Base-by-base conservation (phyloP, 2,797 vertebrate genomes). In the Eulemur coronatus region DNA sequence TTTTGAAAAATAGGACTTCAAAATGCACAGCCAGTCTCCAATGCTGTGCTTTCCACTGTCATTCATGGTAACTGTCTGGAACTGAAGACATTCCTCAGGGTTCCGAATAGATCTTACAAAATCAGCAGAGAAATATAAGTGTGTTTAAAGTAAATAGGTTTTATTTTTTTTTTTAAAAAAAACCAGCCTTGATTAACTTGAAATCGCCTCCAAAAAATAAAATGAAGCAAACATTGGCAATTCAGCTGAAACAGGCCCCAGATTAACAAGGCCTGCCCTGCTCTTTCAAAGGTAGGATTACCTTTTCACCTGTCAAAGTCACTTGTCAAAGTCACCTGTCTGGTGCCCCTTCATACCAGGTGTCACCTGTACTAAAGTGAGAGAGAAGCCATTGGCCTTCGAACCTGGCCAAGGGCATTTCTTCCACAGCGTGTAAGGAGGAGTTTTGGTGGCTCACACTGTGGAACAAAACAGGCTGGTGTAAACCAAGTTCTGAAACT, bases 11-110 rank as follows among this genome's bases (percentile, higher is more conserved):
- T 0, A 33, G 41, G 2, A 5, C 3, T 33, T 70, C 35, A 15
- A 20, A 30, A 4, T 14, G 22, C 22, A 52, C 4, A 30, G 28
- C 61, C 24, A 22, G 2, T 3, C 65, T 57, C 41, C 73, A 18
- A 15, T 10, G 13, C 24, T 1, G 1, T 2, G 3, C 18, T 30
- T n/a, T 28, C n/a, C n/a, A 4, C 15, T 1, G n/a, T 8, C 38
- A 5, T 20, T 76, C 8, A 5, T 0, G 3, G 5, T 26, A 38
- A 76, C 35, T 6, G 10, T 43, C 57, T 28, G 41, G 50, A 50
- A 30, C 50, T 8, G 43, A 61, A 86, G 59, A 50, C 38, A 43
- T 10, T 65, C 63, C 69, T 38, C 30, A 22, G 50, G 28, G 50
- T 61, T 79, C 24, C 30, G 3, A 94, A 41, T 0, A 30, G 26